Evolutionary conservation across 1,140 invertebrate species (phyloP).

Genomic region (Drosophila erecta): DNA sequence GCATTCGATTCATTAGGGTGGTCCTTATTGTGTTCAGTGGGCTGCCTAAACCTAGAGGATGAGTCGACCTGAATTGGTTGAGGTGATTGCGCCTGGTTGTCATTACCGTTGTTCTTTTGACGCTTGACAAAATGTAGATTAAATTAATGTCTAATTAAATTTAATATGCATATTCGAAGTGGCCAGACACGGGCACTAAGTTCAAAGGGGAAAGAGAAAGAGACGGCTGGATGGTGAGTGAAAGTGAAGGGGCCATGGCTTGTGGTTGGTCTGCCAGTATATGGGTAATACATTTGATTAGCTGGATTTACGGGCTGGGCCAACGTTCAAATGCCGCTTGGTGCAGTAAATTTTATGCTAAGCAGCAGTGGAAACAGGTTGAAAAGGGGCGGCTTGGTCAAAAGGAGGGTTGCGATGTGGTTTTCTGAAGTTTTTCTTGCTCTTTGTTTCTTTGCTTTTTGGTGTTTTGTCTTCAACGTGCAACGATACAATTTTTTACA

Average conservation of each 20-base stretch:
- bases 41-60: too few relatives aligned
- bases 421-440: slow-evolving; percentile 11
- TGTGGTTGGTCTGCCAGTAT: slow-evolving; percentile 55
- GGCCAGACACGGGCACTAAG: too few relatives aligned
- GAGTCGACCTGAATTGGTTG: too few relatives aligned
- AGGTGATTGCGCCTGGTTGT: too few relatives aligned
- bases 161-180: too few relatives aligned
- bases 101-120: too few relatives aligned
- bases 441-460: slow-evolving; percentile 48
- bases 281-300: slow-evolving; percentile 80
- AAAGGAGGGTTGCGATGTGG: slow-evolving; percentile 7
- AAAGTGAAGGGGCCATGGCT: slow-evolving; percentile 8
- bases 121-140: too few relatives aligned
- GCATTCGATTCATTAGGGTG: too few relatives aligned
- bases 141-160: too few relatives aligned
- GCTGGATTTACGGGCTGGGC: slow-evolving; percentile 75
- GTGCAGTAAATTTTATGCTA: slow-evolving; percentile 81
- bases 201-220: too few relatives aligned
- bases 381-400: too few relatives aligned
- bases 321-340: slow-evolving; percentile 74
- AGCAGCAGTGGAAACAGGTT: slow-evolving; percentile 46
- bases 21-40: too few relatives aligned
- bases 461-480: slow-evolving; percentile 60
- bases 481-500: slow-evolving; percentile 76
- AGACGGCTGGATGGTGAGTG: not conserved